These are phyloP conservation scores for Drosophila eohydei DNA, from an alignment of 2,888 invertebrate species.

Conservation along the genomic window DNA sequence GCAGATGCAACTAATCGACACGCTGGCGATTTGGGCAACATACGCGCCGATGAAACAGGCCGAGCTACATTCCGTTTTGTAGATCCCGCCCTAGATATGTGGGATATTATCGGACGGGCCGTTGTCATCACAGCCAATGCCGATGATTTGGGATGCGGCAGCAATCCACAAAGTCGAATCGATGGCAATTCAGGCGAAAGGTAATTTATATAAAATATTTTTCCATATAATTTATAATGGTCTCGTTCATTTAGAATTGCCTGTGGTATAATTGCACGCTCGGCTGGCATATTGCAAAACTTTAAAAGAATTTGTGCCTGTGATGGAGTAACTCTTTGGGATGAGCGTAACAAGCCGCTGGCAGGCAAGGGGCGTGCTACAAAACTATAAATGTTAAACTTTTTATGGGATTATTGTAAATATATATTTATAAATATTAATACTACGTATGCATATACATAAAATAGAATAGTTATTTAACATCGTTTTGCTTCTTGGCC, in stretches of 20 bases:
- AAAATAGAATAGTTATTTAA: slow-evolving; percentile 17
- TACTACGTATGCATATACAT: no score
- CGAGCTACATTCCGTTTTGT: slow-evolving; percentile 88
- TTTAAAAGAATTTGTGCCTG: slow-evolving; percentile 95
- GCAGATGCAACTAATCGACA: slow-evolving; percentile 85
- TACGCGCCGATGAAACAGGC: slow-evolving; percentile 87
- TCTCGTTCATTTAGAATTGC: slow-evolving; percentile 86
- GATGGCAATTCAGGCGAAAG: slow-evolving; percentile 88
- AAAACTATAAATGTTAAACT: slow-evolving; percentile 59
- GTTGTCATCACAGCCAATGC: slow-evolving; percentile 89
- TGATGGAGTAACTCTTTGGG: slow-evolving; percentile 95
- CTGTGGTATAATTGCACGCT: slow-evolving; percentile 95
- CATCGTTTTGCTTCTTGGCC: slow-evolving; percentile 26
- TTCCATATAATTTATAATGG: not conserved
- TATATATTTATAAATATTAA: slow-evolving; percentile 18
- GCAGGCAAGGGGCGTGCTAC: slow-evolving; percentile 80
- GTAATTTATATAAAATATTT: slow-evolving; percentile 81
- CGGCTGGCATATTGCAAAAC: slow-evolving; percentile 94
- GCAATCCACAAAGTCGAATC: slow-evolving; percentile 85
- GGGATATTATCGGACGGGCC: slow-evolving; percentile 91
- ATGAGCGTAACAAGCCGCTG: slow-evolving; percentile 89
- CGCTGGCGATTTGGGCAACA: slow-evolving; percentile 89
- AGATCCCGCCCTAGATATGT: slow-evolving; percentile 88
- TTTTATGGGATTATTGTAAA: slow-evolving; percentile 29
- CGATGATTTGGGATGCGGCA: slow-evolving; percentile 88